Conservation (phyloP, 1,140 invertebrate genomes). For the Phthorimaea operculella region DNA sequence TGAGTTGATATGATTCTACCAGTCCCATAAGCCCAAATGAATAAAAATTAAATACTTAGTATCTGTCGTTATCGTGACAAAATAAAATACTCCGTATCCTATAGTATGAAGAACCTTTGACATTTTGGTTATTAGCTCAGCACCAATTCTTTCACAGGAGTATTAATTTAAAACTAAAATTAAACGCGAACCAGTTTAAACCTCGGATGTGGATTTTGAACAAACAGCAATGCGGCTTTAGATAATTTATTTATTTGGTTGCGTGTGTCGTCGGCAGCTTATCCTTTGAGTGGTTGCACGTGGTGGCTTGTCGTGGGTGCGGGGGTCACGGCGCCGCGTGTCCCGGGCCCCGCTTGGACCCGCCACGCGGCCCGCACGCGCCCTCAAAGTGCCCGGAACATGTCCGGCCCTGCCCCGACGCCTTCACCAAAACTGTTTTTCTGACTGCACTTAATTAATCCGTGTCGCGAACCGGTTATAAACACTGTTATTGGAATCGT, state of each 20-base stretch:
- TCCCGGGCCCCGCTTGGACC: constrained; percentile 7
- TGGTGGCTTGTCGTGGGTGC: constrained; percentile 10
- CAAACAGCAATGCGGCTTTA: constrained; percentile 27
- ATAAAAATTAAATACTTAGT: too few species aligned
- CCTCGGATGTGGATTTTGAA: constrained; percentile 7
- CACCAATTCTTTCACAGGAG: constrained; percentile 27
- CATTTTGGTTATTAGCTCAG: too few species aligned
- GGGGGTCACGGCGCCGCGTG: background rate
- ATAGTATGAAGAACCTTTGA: too few species aligned
- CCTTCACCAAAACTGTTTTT: constrained; percentile 45
- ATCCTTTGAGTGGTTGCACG: constrained; percentile 42
- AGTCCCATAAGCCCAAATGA: too few species aligned
- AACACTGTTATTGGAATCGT: constrained; percentile 23
- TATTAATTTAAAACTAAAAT: constrained; percentile 33
- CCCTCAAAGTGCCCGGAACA: constrained; percentile 44
- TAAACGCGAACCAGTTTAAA: background rate
- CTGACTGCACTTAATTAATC: constrained; percentile 57
- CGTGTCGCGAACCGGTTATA: constrained; percentile 28
- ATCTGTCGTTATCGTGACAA: too few species aligned
- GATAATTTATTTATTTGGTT: constrained; percentile 63
- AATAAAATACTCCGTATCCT: too few species aligned
- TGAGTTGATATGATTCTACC: too few species aligned
- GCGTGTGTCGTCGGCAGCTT: constrained; percentile 50
- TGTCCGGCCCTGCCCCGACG: constrained; percentile 47
- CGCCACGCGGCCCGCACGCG: constrained; percentile 28